Evolutionary conservation across 2,113 vertebrate genomes (phyloP).

Genomic region (Piaya cayana): DNA sequence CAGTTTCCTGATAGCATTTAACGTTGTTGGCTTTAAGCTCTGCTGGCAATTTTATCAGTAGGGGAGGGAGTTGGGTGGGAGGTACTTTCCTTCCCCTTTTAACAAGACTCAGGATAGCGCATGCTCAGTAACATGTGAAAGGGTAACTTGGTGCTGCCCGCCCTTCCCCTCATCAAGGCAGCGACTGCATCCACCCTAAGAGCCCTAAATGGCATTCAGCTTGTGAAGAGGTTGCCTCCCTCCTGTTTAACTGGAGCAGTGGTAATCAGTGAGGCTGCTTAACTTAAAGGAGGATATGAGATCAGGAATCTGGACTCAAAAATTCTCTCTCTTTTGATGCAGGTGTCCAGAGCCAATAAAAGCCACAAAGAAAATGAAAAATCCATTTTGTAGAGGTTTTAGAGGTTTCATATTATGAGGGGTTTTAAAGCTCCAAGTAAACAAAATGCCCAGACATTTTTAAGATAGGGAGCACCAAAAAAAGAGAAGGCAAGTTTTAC

Average conservation of each 20-base stretch:
- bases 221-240: not conserved
- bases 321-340: not conserved
- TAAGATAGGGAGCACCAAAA: not conserved
- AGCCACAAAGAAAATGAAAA: not conserved
- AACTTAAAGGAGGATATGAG: not conserved
- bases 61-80: not conserved
- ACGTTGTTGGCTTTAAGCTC: not conserved
- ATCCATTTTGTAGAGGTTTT: not conserved
- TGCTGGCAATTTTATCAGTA: not conserved
- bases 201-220: not conserved
- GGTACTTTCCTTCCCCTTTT: not conserved
- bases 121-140: not conserved
- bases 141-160: not conserved
- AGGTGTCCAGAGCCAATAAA: not conserved
- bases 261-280: slow-evolving; percentile 3
- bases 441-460: not conserved
- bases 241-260: not conserved
- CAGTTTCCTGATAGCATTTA: not conserved
- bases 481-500: not conserved
- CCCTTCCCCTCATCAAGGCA: not conserved
- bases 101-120: not conserved
- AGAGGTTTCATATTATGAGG: not conserved
- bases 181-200: not conserved
- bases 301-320: not conserved
- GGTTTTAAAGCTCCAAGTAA: not conserved